Evolutionary conservation across 2,113 vertebrate genomes (phyloP), one percentile per base, ranked within the genome.

Genomic region (Odobenus rosmarus): DNA sequence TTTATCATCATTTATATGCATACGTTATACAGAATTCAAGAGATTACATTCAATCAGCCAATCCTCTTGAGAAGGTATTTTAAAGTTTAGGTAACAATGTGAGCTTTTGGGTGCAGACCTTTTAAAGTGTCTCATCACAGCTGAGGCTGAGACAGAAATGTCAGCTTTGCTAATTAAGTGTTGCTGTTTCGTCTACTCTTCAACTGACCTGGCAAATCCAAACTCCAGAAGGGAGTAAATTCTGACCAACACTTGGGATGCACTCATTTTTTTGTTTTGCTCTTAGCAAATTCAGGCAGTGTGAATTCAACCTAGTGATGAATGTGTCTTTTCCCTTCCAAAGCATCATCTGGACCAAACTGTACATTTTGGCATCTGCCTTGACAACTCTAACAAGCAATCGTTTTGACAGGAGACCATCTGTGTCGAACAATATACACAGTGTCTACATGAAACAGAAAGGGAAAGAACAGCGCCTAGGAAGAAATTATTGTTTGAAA

Each of bases 371-470:
- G 96, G 95, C 97, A 98, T 98, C 98, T 98, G 97, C 83, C 88
- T 97, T 97, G 53, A 88, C 91, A 90, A 90, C 82, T 96, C 7
- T 51, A 90, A 62, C 86, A 95, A 95, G 96, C 87, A 81, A 80
- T 96, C 92, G 11, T 97, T 98, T 86, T 97, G 97, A 98, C 97
- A 97, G 96, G 64, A 98, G 95, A 67, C 93, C 98, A 96, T 97
- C 98, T 98, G 98, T 87, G 72, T 97, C 88, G 80, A 94, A 95
- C 96, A 96, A 97, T 55, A 92, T 53, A 26, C 87, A 93, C 57
- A 80, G 94, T 91, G 93, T 98, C 97, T 81, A 64, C 90, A 90
- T 88, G 94, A 98, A 95, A 97, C 62, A 81, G 93, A 95, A 90
- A 64, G 67, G 39, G 39, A 96, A 88, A 95, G 24, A 74, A 85